Evolutionary conservation across 2,113 vertebrate species (phyloP).

Genomic region (Nesogale talazaci): DNA sequence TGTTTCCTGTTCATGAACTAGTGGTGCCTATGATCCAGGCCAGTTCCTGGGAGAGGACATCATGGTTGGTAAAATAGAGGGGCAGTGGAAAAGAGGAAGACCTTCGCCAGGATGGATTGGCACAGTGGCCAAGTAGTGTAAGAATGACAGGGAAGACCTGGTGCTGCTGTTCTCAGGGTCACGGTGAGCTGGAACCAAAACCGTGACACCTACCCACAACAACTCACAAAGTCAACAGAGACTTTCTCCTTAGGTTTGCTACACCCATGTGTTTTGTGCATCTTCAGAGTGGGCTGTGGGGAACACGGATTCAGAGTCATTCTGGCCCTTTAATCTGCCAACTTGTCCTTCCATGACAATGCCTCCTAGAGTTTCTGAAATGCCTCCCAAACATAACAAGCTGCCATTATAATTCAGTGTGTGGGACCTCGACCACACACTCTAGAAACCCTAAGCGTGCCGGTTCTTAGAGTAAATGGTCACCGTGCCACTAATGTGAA

Average conservation of each 20-base stretch:
- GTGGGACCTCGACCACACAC: background rate
- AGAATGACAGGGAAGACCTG: too few species aligned
- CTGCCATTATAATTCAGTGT: background rate
- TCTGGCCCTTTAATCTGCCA: background rate
- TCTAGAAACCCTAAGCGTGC: background rate
- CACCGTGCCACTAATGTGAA: background rate
- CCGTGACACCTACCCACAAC: too few species aligned
- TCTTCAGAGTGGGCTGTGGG: background rate
- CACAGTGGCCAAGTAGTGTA: too few species aligned
- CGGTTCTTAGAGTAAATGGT: background rate
- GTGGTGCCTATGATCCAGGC: background rate
- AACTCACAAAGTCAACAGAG: background rate
- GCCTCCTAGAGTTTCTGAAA: background rate
- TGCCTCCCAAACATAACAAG: background rate
- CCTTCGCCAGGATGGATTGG: too few species aligned
- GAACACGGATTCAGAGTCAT: background rate
- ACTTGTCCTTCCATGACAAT: background rate
- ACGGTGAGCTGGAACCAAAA: too few species aligned
- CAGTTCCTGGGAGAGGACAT: too few species aligned
- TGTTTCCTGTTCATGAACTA: background rate
- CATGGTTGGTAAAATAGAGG: too few species aligned
- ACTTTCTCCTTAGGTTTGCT: slow-evolving; percentile 14
- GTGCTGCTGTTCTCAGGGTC: too few species aligned
- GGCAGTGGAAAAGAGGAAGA: too few species aligned
- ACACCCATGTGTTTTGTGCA: background rate